Percentiles rank a stretch among this genome's conserved stretches.
phyloP scores from a whole-genome alignment of 2,888 invertebrate species.

The Endotricha flammealis region DNA sequence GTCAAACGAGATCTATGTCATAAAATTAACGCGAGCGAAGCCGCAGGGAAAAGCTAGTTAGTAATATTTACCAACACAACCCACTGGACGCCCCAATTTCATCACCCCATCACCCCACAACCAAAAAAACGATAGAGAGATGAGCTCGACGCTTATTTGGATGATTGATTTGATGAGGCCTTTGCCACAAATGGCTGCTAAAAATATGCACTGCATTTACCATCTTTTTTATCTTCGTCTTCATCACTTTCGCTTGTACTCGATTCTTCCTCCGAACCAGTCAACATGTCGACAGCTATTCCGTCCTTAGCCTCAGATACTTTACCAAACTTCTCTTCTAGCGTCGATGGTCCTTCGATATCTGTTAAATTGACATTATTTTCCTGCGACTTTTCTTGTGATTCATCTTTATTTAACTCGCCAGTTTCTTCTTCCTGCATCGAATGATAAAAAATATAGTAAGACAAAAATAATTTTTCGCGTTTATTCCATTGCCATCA shows the following conservation, averaged over 20 bases:
- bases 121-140: too few relatives aligned
- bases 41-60: too few relatives aligned
- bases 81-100: too few relatives aligned
- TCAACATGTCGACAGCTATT: slow-evolving; percentile 47
- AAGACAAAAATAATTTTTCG: not conserved
- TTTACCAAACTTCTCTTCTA: slow-evolving; percentile 30
- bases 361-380: too few relatives aligned
- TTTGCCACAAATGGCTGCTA: not conserved
- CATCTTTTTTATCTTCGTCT: slow-evolving; percentile 26
- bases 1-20: too few relatives aligned
- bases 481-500: not conserved
- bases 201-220: slow-evolving; percentile 11
- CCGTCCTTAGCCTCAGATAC: slow-evolving; percentile 39
- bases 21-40: too few relatives aligned
- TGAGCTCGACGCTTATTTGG: too few relatives aligned
- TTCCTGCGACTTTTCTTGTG: too few relatives aligned
- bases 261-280: slow-evolving; percentile 53
- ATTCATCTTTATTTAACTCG: slow-evolving; percentile 10
- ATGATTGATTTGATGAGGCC: too few relatives aligned
- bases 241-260: slow-evolving; percentile 48
- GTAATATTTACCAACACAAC: too few relatives aligned
- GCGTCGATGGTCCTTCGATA: slow-evolving; percentile 24
- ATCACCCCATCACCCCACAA: too few relatives aligned
- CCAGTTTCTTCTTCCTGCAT: slow-evolving; percentile 26
- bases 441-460: not conserved